A percentile compares a stretch with the other conserved stretches of the same genome.
Evolutionary conservation across 2,113 vertebrate species (phyloP).

Genomic region (Dromas ardeola): DNA sequence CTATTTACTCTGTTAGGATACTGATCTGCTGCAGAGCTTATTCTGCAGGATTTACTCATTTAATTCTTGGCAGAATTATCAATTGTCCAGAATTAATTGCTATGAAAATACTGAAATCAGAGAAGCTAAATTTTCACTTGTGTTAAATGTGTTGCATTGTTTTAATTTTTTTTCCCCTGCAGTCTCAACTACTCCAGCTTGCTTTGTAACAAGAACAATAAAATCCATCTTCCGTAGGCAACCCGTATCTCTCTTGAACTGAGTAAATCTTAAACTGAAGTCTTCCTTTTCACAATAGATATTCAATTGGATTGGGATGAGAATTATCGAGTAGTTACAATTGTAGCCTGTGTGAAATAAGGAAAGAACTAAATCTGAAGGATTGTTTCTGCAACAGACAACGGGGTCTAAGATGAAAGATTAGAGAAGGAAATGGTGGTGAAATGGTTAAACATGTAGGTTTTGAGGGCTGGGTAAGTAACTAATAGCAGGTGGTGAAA

Average conservation of each 20-base stretch:
- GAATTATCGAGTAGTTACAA: not conserved
- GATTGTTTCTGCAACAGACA: not conserved
- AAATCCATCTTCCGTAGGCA: not conserved
- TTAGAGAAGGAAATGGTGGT: not conserved
- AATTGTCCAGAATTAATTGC: slow-evolving; percentile 50
- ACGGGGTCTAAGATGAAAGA: not conserved
- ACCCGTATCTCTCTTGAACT: not conserved
- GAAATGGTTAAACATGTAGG: slow-evolving; percentile 32
- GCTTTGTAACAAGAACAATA: not conserved
- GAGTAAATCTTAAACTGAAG: not conserved
- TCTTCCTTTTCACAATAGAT: not conserved
- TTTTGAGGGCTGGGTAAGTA: slow-evolving; percentile 16
- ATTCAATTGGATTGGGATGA: not conserved
- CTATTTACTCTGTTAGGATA: slow-evolving; percentile 16
- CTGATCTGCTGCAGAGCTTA: not conserved
- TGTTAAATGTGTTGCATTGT: not conserved
- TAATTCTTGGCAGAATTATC: slow-evolving; percentile 26
- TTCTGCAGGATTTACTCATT: slow-evolving; percentile 38
- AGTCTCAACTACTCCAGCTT: not conserved
- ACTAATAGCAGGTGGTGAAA: slow-evolving; percentile 46
- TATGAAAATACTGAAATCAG: slow-evolving; percentile 9
- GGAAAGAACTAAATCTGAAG: not conserved
- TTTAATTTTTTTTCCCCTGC: accelerated
- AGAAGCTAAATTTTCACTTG: not conserved
- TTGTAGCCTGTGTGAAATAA: not conserved